A percentile compares a stretch with the other conserved stretches of the same genome.
These are phyloP conservation scores for Azemiops feae DNA, from an alignment of 2,113 vertebrate genomes.

Conservation along the genomic window DNA sequence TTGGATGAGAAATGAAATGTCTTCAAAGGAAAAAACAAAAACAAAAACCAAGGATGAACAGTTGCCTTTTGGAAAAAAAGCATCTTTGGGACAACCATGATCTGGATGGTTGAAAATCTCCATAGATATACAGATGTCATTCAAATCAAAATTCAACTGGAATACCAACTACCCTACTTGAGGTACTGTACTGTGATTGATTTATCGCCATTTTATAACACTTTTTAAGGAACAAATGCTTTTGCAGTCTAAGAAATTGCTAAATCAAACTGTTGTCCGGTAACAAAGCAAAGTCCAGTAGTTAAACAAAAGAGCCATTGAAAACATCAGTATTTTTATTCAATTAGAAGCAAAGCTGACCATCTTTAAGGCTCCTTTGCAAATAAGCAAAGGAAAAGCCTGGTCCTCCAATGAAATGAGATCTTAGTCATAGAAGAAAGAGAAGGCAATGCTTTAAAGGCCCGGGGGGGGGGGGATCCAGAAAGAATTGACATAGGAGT, in stretches of 20 bases:
- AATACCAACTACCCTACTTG: not conserved
- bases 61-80: not conserved
- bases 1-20: not conserved
- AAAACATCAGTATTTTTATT: not conserved
- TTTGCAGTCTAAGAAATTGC: not conserved
- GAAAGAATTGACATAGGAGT: not conserved
- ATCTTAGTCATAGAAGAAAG: not conserved
- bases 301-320: not conserved
- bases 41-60: not conserved
- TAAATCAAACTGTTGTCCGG: not conserved
- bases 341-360: not conserved
- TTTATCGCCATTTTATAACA: not conserved
- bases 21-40: not conserved
- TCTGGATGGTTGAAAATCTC: not conserved
- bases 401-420: not conserved
- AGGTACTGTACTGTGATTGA: not conserved
- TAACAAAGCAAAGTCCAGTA: not conserved
- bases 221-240: not conserved
- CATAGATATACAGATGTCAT: not conserved
- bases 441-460: not conserved
- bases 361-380: not conserved
- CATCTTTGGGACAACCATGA: not conserved
- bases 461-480: not conserved
- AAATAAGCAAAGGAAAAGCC: not conserved
- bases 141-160: not conserved